Evolutionary conservation across 1,140 invertebrate species (phyloP).

Genomic region (Portunus trituberculatus): DNA sequence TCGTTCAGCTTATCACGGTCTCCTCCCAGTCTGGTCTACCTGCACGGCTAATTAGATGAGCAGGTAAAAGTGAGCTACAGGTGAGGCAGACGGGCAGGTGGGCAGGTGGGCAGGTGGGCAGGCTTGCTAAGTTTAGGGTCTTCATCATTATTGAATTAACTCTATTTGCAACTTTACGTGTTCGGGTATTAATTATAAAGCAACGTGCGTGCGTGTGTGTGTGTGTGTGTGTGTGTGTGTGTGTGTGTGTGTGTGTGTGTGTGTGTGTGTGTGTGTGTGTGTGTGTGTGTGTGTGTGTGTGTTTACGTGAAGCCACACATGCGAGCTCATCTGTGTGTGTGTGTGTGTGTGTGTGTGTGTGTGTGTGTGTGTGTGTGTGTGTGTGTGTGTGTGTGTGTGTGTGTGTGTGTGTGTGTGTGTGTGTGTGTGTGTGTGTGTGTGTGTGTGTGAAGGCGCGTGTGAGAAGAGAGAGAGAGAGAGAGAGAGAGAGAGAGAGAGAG

Average conservation of each 20-base stretch:
- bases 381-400: background rate
- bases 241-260: background rate
- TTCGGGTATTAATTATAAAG: no score
- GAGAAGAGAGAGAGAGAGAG: conserved; percentile 36
- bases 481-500: conserved; percentile 53
- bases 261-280: conserved; percentile 20
- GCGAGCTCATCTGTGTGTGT: background rate
- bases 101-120: no score
- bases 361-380: background rate
- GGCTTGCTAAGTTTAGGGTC: no score
- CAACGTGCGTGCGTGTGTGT: conserved; percentile 21
- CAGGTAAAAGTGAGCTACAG: no score
- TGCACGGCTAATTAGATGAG: no score
- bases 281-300: conserved; percentile 20
- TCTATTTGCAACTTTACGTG: no score
- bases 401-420: background rate
- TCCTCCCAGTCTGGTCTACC: no score
- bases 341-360: conserved; percentile 5
- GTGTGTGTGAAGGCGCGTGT: background rate
- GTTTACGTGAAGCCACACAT: background rate
- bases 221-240: conserved; percentile 28
- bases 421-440: background rate
- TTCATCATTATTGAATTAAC: no score
- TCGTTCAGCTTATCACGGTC: no score
- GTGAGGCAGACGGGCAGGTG: no score